These are phyloP conservation scores for Ardeotis arabs DNA, from an alignment of 2,113 vertebrate species.

Conservation along the genomic window DNA sequence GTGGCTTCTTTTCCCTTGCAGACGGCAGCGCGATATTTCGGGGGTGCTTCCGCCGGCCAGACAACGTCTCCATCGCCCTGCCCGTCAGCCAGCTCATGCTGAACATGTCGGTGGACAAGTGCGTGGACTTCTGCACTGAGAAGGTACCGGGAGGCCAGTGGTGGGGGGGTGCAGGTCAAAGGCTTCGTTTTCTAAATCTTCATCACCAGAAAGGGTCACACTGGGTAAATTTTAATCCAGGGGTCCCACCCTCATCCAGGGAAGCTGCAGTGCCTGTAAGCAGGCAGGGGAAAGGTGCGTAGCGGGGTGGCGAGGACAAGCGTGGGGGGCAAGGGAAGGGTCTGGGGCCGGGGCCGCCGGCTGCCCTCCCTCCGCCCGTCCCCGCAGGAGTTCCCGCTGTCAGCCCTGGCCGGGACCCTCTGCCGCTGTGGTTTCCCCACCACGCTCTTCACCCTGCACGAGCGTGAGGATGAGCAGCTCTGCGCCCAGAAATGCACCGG, in stretches of 20 bases:
- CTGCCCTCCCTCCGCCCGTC: fast-evolving
- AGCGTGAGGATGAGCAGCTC: constrained; percentile 88
- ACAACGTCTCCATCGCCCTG: constrained; percentile 89
- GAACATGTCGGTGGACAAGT: constrained; percentile 92
- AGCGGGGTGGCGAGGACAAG: fast-evolving
- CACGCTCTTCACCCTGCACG: constrained; percentile 88
- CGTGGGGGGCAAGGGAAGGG: fast-evolving
- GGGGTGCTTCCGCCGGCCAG: constrained; percentile 89
- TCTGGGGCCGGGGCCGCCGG: too few species aligned
- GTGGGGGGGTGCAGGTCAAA: background rate
- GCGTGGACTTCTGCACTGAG: constrained; percentile 94
- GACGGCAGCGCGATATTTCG: constrained; percentile 95
- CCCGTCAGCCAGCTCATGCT: constrained; percentile 80
- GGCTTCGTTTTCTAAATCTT: background rate
- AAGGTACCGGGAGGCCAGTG: constrained; percentile 72
- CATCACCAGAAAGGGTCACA: background rate
- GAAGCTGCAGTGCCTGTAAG: background rate
- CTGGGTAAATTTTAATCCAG: background rate
- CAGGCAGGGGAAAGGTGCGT: background rate
- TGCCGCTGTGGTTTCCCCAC: constrained; percentile 94
- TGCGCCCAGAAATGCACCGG: constrained; percentile 87
- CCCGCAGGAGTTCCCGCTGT: constrained; percentile 88
- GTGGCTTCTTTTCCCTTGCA: constrained; percentile 44
- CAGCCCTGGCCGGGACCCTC: constrained; percentile 82
- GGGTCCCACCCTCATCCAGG: background rate